Evolutionary conservation across 2,113 vertebrate species (phyloP).

Genomic region (Erpornis zantholeuca): DNA sequence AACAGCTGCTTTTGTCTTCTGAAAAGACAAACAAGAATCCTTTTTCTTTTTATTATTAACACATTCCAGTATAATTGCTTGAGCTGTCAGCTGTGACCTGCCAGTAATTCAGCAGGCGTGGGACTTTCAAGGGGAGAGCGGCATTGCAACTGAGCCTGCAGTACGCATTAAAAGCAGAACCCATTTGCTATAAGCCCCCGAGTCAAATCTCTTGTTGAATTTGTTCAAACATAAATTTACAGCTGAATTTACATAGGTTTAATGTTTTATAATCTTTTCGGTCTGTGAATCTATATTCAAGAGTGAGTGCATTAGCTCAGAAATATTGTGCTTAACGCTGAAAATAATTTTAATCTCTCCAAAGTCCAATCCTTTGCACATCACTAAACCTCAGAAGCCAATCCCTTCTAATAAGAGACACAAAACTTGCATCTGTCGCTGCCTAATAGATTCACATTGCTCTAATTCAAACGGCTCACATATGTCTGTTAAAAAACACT

Average conservation of each 20-base stretch:
- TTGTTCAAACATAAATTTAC: slow-evolving; percentile 74
- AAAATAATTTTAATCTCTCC: slow-evolving; percentile 74
- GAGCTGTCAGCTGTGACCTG: slow-evolving; percentile 73
- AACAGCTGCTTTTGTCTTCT: slow-evolving; percentile 63
- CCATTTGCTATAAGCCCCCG: slow-evolving; percentile 63
- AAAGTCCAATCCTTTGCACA: slow-evolving; percentile 68
- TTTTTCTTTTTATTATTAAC: slow-evolving; percentile 69
- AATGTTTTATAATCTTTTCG: slow-evolving; percentile 75
- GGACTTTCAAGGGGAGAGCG: slow-evolving; percentile 51
- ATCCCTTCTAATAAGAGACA: slow-evolving; percentile 62
- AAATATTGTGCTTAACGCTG: slow-evolving; percentile 66
- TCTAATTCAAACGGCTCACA: slow-evolving; percentile 23
- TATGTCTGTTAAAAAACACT: slow-evolving; percentile 17
- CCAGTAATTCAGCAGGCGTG: slow-evolving; percentile 50
- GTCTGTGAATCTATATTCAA: slow-evolving; percentile 72
- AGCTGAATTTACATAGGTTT: slow-evolving; percentile 77
- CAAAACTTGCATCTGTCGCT: slow-evolving; percentile 48
- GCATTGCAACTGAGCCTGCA: not conserved
- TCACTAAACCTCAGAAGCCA: slow-evolving; percentile 57
- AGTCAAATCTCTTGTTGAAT: slow-evolving; percentile 74
- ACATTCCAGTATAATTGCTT: slow-evolving; percentile 65
- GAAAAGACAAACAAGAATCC: slow-evolving; percentile 38
- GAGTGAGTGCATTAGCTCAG: slow-evolving; percentile 52
- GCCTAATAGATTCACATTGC: slow-evolving; percentile 43
- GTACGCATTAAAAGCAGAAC: slow-evolving; percentile 1